Base-by-base conservation (phyloP, 2,888 invertebrate genomes). In the Bombylius discolor region DNA sequence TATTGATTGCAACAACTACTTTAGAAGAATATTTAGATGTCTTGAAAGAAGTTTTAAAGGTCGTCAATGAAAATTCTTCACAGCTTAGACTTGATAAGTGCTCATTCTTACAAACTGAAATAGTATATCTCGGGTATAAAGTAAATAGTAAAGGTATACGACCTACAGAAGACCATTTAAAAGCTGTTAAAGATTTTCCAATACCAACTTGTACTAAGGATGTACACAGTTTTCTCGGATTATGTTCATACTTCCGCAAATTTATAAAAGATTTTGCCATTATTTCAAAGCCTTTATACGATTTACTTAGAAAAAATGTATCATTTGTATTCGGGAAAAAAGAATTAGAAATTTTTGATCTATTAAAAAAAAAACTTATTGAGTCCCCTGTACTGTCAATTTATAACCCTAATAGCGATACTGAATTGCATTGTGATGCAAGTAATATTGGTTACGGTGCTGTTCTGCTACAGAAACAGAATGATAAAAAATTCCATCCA, bases 381-480 rank as follows among this genome's bases (percentile, higher is more conserved):
- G 49, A 55, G 5, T 32, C 62, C 7, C 65, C 64, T 14, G 60
- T 68, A 33, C 57, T 70, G 33, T 60, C 64, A 5, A 57, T 70
- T 6, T 72, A 66, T 56, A 59, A 67, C 47, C 66, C 64, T 12
- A 55, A 56, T 53, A 49, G 52, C 5, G 59, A 62, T 47, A 65
- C 66, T 12, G 66, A 69, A 58, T 51, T 69, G 7, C 68, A 70
- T 55, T 66, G 66, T 4, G 67, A 69, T 59, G 67, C 67, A 5
- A 66, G 65, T 55, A 34, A 57, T 5, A 7, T 59, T 1, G 68
- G 69, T 0, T 60, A 65, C 49, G 68, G 67, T 14, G 64, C 64
- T 4, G 63, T 67, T 9, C 49, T 68, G 6, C n/a, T 70, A 49
- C 65, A 66, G 55, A 58, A 58, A 34, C 57, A 56, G 45, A 60